A percentile compares a stretch with the other conserved stretches of the same genome.
phyloP scores from a whole-genome alignment of 2,113 vertebrate species.

The Phyllostomus discolor region DNA sequence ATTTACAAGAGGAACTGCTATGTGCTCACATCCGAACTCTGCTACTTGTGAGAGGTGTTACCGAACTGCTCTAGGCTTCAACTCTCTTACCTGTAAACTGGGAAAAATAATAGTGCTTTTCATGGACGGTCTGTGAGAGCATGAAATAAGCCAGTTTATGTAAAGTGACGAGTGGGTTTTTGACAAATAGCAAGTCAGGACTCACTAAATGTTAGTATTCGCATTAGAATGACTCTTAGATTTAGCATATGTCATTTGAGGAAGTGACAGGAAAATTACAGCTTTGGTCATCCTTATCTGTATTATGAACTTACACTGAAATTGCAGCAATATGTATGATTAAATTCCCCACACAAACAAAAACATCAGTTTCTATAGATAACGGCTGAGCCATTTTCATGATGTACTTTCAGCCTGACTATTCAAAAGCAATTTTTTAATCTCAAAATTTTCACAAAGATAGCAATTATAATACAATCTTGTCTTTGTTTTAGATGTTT shows the following conservation, averaged over 20 bases:
- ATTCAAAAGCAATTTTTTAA: not conserved
- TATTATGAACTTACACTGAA: not conserved
- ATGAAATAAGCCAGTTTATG: not conserved
- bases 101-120: not conserved
- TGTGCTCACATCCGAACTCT: not conserved
- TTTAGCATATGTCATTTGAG: not conserved
- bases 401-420: not conserved
- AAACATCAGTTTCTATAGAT: not conserved
- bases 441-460: not conserved
- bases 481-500: conserved; percentile 2
- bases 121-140: not conserved
- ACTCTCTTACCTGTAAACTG: not conserved
- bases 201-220: not conserved
- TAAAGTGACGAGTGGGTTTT: not conserved
- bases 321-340: not conserved
- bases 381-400: not conserved
- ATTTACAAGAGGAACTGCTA: not conserved
- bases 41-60: not conserved
- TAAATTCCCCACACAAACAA: conserved; percentile 21
- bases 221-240: not conserved
- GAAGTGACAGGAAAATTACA: not conserved
- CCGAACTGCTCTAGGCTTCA: not conserved
- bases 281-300: not conserved
- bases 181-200: not conserved
- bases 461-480: conserved; percentile 5